Base-by-base conservation (phyloP, 2,797 vertebrate species). In the Harpagifer antarcticus region DNA sequence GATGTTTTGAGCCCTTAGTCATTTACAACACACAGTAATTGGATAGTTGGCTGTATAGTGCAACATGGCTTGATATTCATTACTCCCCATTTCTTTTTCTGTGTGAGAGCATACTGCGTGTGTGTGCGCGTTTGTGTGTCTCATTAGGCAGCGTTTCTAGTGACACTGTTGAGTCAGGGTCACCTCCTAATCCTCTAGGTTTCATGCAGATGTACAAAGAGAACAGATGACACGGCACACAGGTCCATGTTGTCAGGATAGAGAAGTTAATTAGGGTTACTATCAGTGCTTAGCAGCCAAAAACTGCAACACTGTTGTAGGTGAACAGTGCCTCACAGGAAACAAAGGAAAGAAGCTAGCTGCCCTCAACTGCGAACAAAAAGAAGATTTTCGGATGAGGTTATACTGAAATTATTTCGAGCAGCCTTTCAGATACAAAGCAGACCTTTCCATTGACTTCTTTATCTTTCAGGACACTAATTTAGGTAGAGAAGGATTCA, bases 191-290 rank as follows among this genome's bases (percentile, higher is more conserved):
- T 86, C 82, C 85, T 85, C 74, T 0, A 5, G 73, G 74, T 81
- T 85, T 91, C 79, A 64, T 37, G 2, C 61, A 68, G 48, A 78
- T 74, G 76, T 72, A 83, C 87, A 88, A 66, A 75, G 66, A 80
- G 76, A 88, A 67, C 69, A 82, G 86, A 89, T 89, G 87, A 92
- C 84, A 81, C 67, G 72, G 84, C 87, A 81, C 82, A 83, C 65
- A 60, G 78, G 81, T 83, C 79, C 63, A 15, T 83, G 78, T 79
- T 88, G 82, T 83, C 73, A 63, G 72, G 64, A 82, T 77, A 79
- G 79, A 75, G 71, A 14, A 62, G 87, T 70, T 86, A 88, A 91
- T 90, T 86, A 91, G 77, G 84, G 89, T 85, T 84, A 87, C 72
- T 60, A 61, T 85, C 71, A 59, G 85, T 85, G 85, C 85, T 91